Base-by-base conservation (phyloP, 2,797 vertebrate genomes). In the Anniella stebbinsi region DNA sequence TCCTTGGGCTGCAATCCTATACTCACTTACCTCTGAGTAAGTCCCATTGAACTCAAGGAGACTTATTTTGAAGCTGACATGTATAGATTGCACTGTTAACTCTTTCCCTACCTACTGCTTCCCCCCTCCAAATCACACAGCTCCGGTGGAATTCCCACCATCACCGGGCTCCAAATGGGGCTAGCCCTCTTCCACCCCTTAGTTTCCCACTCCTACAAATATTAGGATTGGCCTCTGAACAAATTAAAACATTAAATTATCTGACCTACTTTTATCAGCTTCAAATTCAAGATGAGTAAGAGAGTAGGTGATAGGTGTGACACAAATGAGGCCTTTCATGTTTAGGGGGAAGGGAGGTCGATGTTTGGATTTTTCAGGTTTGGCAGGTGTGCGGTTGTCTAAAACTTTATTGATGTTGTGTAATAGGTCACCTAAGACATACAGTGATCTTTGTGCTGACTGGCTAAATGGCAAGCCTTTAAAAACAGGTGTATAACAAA, bases 401-500 rank as follows among this genome's bases (percentile, higher is more conserved):
- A 75, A 82, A 87, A 90, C 83, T 90, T 76, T 87, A 90, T 77
- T 87, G 85, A 82, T 87, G 36, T 82, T 90, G 85, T 33, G 60
- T 77, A 90, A 90, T 87, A 90, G 89, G 89, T 87, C 89, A 83
- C 0, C 0, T 38, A 83, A 89, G 78, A 89, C 83, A 73, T 88
- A n/a, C 85, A 87, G 84, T 86, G 84, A 76, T 78, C 45, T 54
- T 28, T 88, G 54, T 93, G 94, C 92, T 92, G 92, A 91, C 92
- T 92, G 89, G 90, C 90, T 93, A 91, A 89, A 85, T 86, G 66
- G 63, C 28, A 1, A 0, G 66, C 66, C 81, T 92, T 90, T 38
- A 33, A 90, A n/a, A 93, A 92, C 69, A 76, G 89, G 87, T 85
- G 92, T 89, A 93, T 80, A 85, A 93, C 25, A 73, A 94, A 91